Percentiles rank a stretch among this genome's conserved stretches.
phyloP scores from a whole-genome alignment of 2,113 vertebrate species.

The Chunga burmeisteri region DNA sequence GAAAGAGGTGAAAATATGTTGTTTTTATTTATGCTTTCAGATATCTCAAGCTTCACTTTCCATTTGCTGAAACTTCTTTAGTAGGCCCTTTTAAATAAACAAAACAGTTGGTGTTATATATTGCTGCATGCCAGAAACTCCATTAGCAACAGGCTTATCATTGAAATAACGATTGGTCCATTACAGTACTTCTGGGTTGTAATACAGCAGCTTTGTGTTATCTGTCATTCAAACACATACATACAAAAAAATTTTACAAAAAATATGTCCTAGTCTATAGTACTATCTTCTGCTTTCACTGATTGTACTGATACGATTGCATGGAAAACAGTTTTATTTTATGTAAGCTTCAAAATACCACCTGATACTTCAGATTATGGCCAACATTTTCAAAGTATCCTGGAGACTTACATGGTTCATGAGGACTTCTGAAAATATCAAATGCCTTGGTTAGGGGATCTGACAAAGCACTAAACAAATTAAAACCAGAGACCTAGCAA shows the following conservation, averaged over 20 bases:
- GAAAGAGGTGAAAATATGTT: background rate
- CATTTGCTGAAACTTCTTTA: background rate
- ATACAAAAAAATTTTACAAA: background rate
- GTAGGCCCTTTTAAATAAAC: background rate
- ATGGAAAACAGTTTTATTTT: background rate
- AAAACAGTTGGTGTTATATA: background rate
- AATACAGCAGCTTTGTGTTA: background rate
- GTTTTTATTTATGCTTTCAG: background rate
- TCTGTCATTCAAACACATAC: background rate
- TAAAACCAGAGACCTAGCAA: background rate
- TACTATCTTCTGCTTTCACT: background rate
- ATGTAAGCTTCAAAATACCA: background rate
- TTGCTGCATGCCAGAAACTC: background rate
- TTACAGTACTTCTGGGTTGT: background rate
- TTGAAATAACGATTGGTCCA: background rate
- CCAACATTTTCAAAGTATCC: background rate
- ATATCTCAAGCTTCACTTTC: background rate
- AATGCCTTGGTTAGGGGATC: background rate
- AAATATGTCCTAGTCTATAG: background rate
- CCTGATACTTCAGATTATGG: background rate
- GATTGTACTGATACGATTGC: background rate
- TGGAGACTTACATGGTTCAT: background rate
- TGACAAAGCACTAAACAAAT: background rate
- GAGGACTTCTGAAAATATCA: background rate
- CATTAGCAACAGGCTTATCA: background rate